A percentile compares a stretch with the other conserved stretches of the same genome.
These are phyloP conservation scores for Parapristionchus giblindavisi DNA, from an alignment of 2,888 invertebrate species.

Conservation along the genomic window DNA sequence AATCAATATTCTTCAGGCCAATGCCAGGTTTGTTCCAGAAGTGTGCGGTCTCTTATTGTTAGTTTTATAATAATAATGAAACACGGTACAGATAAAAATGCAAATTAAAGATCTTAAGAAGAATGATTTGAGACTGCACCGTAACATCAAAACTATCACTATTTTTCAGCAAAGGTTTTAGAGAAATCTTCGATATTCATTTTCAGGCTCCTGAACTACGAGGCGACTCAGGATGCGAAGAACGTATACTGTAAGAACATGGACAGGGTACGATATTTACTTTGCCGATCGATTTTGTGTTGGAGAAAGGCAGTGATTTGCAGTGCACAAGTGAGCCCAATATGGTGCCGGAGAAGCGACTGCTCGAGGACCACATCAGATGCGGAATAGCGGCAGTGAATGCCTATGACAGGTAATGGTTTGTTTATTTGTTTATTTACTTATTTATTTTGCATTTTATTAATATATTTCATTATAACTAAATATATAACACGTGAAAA, in stretches of 20 bases:
- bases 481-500: background rate
- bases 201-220: slow-evolving; percentile 52
- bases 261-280: slow-evolving; percentile 61
- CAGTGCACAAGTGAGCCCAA: slow-evolving; percentile 58
- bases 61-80: background rate
- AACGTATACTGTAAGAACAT: slow-evolving; percentile 62
- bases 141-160: background rate
- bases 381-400: slow-evolving; percentile 64
- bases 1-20: slow-evolving; percentile 63
- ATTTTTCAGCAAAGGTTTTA: background rate
- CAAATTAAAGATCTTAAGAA: background rate
- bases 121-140: background rate
- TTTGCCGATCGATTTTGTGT: no score
- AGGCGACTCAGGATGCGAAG: slow-evolving; percentile 65
- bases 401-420: slow-evolving; percentile 55
- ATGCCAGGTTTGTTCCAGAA: slow-evolving; percentile 48
- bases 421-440: no score
- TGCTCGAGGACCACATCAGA: slow-evolving; percentile 59
- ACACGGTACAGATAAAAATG: background rate
- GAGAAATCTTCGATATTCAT: no score
- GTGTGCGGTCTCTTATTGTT: background rate
- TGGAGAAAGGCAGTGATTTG: no score
- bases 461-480: background rate
- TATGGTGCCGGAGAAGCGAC: slow-evolving; percentile 66
- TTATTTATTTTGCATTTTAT: background rate